phyloP scores from a whole-genome alignment of 2,113 vertebrate genomes.

The Monopterus albus region DNA sequence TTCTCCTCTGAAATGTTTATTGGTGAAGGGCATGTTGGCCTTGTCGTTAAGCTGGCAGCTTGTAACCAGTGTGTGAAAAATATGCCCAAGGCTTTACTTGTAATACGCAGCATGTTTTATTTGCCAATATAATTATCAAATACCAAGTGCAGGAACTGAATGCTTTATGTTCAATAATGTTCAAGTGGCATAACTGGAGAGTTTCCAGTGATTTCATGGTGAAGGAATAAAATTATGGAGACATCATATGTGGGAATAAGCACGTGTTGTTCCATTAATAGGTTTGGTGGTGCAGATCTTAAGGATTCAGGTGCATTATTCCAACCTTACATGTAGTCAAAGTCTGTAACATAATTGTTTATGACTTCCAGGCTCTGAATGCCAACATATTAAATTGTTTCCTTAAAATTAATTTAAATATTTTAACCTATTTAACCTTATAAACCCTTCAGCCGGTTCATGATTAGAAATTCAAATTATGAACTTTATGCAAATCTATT shows the following conservation, averaged over 20 bases:
- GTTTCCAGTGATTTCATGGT: conserved; percentile 4
- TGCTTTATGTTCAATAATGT: not conserved
- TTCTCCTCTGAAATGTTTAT: conserved; percentile 15
- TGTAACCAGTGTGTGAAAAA: not conserved
- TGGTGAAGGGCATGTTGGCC: conserved; percentile 23
- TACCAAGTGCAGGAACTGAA: conserved; percentile 12
- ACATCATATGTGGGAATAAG: too few species aligned
- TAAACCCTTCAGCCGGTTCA: not conserved
- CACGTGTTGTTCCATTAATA: conserved; percentile 25
- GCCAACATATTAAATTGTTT: conserved; percentile 24
- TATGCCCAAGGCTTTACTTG: conserved; percentile 10
- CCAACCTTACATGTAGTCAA: conserved; percentile 37
- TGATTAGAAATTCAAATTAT: conserved; percentile 4
- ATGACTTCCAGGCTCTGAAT: conserved; percentile 25
- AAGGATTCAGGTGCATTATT: not conserved
- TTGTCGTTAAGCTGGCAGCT: conserved; percentile 19
- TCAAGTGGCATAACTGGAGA: not conserved
- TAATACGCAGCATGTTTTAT: not conserved
- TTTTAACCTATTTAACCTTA: conserved; percentile 5
- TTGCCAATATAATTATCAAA: not conserved
- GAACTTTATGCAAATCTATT: not conserved
- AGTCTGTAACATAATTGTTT: not conserved
- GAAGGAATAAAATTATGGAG: conserved; percentile 6
- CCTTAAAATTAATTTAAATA: not conserved
- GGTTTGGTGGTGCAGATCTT: not conserved